Evolutionary conservation across 2,888 invertebrate species (phyloP), one percentile per base, ranked within the genome.

Genomic region (Schizaphis graminum): DNA sequence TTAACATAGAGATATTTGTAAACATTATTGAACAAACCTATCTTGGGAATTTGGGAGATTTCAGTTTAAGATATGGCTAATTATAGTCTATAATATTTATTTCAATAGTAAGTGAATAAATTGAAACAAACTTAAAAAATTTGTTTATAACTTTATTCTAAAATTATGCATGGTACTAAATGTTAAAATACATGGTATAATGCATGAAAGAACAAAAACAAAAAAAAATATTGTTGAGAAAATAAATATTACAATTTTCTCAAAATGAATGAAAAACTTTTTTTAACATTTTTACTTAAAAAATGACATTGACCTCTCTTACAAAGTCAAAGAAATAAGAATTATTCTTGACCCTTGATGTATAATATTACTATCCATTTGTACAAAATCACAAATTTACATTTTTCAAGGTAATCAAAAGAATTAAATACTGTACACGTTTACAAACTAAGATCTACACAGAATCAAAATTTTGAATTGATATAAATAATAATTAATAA

Each of bases 351-450:
- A 77, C 77, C 35, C 35, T 77, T 21, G 7, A 35, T 77, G 77
- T 77, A 77, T 77, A 67, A 67, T 67, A 77, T 35, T 77, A 35
- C 35, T 77, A 77, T 77, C 21, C 1, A 77, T 77, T 35, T 16
- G 35, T 8, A 77, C 35, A 77, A 77, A 35, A 77, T 77, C 35
- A 77, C 21, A 77, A 35, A 77, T 77, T 77, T 35, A 77, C 35
- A 77, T 77, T 77, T 77, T 21, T 77, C 77, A 77, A 77, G 77
- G 77, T 35, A 77, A 77, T 77, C 77, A 77, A 77, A 77, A 77
- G 35, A 35, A 77, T 7, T 35, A 3, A 77, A 77, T 8, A 21
- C 35, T 35, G 21, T 35, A 21, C 21, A 77, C 77, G 2, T 35
- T 35, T 77, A 77, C 8, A 77, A 77, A 77, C 8, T 2, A 77